Percentiles rank a stretch among this genome's conserved stretches.
These are phyloP conservation scores for Spicauda simplicius DNA, from an alignment of 2,888 invertebrate species.

Conservation along the genomic window DNA sequence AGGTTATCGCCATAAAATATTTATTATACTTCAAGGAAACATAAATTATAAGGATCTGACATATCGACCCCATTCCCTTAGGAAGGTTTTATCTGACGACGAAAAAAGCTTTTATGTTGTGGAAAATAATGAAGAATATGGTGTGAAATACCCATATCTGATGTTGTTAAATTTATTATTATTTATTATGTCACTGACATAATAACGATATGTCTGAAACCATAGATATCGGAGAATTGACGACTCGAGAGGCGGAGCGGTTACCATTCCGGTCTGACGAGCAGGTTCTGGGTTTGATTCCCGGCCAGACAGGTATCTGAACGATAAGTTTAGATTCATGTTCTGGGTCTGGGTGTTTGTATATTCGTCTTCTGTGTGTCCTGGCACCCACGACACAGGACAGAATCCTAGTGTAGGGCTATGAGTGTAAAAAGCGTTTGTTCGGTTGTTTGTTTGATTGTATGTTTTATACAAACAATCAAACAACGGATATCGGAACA, in stretches of 20 bases:
- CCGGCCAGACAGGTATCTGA: too few relatives aligned
- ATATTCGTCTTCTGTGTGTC: too few relatives aligned
- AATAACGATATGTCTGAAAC: not conserved
- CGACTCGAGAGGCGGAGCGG: too few relatives aligned
- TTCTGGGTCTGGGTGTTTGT: too few relatives aligned
- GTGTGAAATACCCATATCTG: not conserved
- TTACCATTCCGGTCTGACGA: too few relatives aligned
- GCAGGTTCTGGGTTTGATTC: too few relatives aligned
- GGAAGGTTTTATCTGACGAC: not conserved
- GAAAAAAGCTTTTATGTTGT: not conserved
- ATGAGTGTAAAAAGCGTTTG: too few relatives aligned
- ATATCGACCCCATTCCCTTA: not conserved
- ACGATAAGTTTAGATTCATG: too few relatives aligned
- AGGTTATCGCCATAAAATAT: constrained; percentile 14
- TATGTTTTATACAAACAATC: too few relatives aligned
- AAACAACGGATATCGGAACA: not conserved
- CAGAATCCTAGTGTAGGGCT: too few relatives aligned
- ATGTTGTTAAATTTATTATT: not conserved
- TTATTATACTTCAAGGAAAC: constrained; percentile 11
- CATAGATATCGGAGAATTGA: not conserved
- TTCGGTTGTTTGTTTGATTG: too few relatives aligned
- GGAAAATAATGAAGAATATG: not conserved
- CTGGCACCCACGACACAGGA: too few relatives aligned
- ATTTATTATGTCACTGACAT: not conserved
- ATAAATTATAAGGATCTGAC: constrained; percentile 2